Evolutionary conservation across 2,797 vertebrate species (phyloP), one percentile per base, ranked within the genome.

Genomic region (Hybognathus amarus): DNA sequence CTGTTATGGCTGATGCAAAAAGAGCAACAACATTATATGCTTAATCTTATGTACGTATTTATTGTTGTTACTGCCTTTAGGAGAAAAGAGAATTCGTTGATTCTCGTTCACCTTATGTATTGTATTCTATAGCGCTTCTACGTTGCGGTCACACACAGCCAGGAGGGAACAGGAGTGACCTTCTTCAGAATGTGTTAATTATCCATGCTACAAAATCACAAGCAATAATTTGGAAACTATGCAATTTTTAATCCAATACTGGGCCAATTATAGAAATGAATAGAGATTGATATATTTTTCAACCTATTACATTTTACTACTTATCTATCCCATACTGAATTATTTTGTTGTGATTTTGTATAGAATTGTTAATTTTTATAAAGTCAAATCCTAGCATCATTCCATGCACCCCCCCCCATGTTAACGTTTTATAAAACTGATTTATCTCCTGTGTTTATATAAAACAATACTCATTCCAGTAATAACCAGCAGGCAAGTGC

Each of bases 171-270:
- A 89, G 85, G 78, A 85, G 93, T 91, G 89, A 92, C 88, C 90
- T 88, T 91, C 90, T 92, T 92, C 89, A 93, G 91, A 93, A 94
- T 93, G 90, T 94, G 92, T 93, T 93, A 90, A 94, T 93, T 87
- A 91, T 95, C 91, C 93, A 94, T 93, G 93, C 93, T 91, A 95
- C 93, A 95, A 94, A 94, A 95, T 92, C 93, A 93, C 93, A 91
- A 96, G 96, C 96, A 97, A 97, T 97, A 97, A 97, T 97, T 96
- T 96, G 96, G 95, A 92, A 97, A 95, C 96, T 97, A 97, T 97
- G 96, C 96, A 97, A 97, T 96, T 96, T 97, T 95, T 95, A 95
- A 96, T 94, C 93, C 91, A 94, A 94, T 94, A 93, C 93, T 94
- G 93, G 95, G 96, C 95, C 96, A 95, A 95, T 95, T 94, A 87